phyloP scores from a whole-genome alignment of 2,113 vertebrate species.

The Hyaena hyaena region DNA sequence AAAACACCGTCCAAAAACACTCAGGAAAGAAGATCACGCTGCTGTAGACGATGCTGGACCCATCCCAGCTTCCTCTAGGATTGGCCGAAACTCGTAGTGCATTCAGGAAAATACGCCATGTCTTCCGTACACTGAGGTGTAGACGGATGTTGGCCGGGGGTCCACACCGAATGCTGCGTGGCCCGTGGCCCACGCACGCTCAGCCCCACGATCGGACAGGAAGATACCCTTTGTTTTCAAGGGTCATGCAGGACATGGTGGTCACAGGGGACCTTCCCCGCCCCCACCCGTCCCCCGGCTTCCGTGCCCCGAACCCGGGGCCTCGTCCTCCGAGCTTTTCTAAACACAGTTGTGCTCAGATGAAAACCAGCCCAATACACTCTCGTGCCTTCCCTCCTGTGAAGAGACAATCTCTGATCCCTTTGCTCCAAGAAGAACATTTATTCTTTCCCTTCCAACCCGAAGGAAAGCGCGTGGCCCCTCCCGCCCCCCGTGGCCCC shows the following conservation, averaged over 20 bases:
- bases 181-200: accelerated
- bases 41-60: background rate
- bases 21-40: background rate
- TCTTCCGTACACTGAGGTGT: accelerated
- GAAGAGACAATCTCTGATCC: accelerated
- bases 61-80: background rate
- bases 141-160: accelerated
- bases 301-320: background rate
- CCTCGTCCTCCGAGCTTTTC: accelerated
- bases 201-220: accelerated
- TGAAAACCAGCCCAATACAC: accelerated
- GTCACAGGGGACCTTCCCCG: no score
- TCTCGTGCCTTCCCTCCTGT: background rate
- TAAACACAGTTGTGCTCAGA: accelerated
- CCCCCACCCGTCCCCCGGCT: accelerated
- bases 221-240: accelerated
- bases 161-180: accelerated
- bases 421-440: background rate
- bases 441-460: background rate
- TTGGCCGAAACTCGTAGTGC: background rate
- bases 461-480: accelerated
- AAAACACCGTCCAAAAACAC: background rate
- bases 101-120: background rate
- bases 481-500: accelerated
- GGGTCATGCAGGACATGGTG: accelerated